phyloP scores from a whole-genome alignment of 2,797 vertebrate species.

The Atherinosoma microstoma region DNA sequence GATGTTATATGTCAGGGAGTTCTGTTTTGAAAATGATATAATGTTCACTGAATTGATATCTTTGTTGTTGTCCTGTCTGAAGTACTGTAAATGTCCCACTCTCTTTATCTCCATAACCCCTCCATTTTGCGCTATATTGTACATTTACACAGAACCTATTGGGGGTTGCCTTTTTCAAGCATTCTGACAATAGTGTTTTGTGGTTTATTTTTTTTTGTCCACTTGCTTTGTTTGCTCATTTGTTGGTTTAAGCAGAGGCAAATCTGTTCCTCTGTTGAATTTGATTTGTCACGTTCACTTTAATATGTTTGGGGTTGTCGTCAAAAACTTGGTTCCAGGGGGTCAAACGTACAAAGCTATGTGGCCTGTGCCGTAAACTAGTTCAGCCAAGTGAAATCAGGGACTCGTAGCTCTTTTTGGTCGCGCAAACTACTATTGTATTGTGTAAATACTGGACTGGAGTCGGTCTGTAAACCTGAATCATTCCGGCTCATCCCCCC shows the following conservation, averaged over 20 bases:
- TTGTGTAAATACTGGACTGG: conserved; percentile 80
- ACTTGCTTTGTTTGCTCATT: conserved; percentile 59
- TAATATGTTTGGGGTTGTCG: conserved; percentile 53
- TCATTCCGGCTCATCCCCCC: conserved; percentile 66
- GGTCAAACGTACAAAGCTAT: conserved; percentile 70
- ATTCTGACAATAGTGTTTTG: conserved; percentile 64
- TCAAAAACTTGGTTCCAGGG: conserved; percentile 55
- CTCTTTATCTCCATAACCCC: conserved; percentile 46
- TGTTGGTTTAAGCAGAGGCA: conserved; percentile 48
- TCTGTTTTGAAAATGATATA: conserved; percentile 73
- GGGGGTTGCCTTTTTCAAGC: conserved; percentile 60
- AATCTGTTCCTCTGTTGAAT: conserved; percentile 49
- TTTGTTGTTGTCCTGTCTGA: conserved; percentile 77
- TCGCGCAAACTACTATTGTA: conserved; percentile 75
- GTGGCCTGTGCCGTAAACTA: conserved; percentile 74
- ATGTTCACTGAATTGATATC: conserved; percentile 71
- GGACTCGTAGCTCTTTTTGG: conserved; percentile 83
- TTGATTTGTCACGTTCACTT: conserved; percentile 50
- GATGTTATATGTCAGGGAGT: conserved; percentile 78
- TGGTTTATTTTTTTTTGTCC: conserved; percentile 67
- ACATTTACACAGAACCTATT: conserved; percentile 71
- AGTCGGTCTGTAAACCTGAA: conserved; percentile 70
- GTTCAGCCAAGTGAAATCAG: conserved; percentile 85
- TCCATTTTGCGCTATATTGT: conserved; percentile 57
- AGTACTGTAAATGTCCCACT: conserved; percentile 74